These are phyloP conservation scores for Clusia tigrina DNA, from an alignment of 2,888 invertebrate genomes.

Conservation along the genomic window DNA sequence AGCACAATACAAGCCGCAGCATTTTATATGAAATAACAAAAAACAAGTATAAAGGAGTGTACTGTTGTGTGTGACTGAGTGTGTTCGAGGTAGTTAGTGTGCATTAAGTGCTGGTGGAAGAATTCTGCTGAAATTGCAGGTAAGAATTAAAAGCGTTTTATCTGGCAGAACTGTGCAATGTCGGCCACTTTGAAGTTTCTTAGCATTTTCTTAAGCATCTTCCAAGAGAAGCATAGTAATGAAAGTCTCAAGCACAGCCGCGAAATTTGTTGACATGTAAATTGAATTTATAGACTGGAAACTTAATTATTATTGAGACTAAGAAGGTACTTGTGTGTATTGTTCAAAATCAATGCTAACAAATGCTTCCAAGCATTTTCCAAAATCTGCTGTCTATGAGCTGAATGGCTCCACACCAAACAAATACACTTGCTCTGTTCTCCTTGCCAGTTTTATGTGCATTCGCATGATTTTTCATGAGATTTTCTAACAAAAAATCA, in stretches of 20 bases:
- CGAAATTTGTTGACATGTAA: slow-evolving; percentile 1
- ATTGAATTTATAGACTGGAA: not conserved
- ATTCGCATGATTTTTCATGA: not conserved
- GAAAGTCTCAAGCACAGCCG: too few species aligned
- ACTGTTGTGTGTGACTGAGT: too few species aligned
- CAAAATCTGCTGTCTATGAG: too few species aligned
- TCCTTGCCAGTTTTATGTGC: too few species aligned
- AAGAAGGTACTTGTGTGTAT: not conserved
- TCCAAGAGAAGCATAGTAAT: too few species aligned
- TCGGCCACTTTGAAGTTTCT: too few species aligned
- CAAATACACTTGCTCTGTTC: too few species aligned
- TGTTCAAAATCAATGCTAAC: too few species aligned
- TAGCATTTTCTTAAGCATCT: too few species aligned
- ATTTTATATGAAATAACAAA: not conserved
- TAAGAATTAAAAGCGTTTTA: not conserved
- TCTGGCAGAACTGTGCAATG: not conserved
- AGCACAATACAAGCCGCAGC: not conserved
- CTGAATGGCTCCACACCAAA: too few species aligned
- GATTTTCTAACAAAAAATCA: too few species aligned
- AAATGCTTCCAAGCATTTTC: too few species aligned
- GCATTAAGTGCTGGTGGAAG: slow-evolving; percentile 2
- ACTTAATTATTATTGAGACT: not conserved
- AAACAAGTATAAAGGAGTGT: not conserved
- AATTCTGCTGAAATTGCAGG: not conserved
- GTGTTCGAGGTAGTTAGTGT: not conserved